A percentile compares a stretch with the other conserved stretches of the same genome.
Conservation (phyloP, 2,113 vertebrate genomes). For the Tamias sibiricus region DNA sequence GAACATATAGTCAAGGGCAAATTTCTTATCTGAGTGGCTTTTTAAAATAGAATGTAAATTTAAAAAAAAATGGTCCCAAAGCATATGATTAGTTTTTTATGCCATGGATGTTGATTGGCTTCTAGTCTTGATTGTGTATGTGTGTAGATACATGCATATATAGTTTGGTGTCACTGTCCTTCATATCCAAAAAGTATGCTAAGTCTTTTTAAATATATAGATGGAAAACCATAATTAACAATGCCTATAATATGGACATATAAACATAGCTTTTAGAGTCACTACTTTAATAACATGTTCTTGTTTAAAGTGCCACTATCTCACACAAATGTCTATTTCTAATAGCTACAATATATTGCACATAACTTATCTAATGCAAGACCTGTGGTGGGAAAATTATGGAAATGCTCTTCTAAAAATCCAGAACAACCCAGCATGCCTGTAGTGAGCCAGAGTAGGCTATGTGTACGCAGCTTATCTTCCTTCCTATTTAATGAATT, state of each 20-base stretch:
- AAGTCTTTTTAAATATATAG: slow-evolving; percentile 29
- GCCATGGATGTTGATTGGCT: background rate
- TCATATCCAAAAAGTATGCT: background rate
- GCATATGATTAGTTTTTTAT: background rate
- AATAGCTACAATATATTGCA: background rate
- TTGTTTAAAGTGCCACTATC: background rate
- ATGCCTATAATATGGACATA: background rate
- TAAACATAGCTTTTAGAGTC: slow-evolving; percentile 6
- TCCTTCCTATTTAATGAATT: background rate
- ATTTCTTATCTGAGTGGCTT: background rate
- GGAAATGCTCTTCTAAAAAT: background rate
- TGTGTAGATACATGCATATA: background rate
- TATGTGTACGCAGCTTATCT: background rate
- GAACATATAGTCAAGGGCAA: background rate
- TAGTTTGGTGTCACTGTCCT: background rate
- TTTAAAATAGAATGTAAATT: background rate
- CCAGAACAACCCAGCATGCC: background rate
- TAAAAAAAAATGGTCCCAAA: background rate
- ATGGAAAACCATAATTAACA: slow-evolving; percentile 28
- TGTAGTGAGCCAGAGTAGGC: background rate
- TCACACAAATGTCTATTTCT: background rate
- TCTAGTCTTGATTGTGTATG: background rate
- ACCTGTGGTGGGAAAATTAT: background rate
- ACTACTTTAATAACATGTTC: background rate
- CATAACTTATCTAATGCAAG: background rate